phyloP scores from a whole-genome alignment of 2,113 vertebrate species.

The Shinisaurus crocodilurus region DNA sequence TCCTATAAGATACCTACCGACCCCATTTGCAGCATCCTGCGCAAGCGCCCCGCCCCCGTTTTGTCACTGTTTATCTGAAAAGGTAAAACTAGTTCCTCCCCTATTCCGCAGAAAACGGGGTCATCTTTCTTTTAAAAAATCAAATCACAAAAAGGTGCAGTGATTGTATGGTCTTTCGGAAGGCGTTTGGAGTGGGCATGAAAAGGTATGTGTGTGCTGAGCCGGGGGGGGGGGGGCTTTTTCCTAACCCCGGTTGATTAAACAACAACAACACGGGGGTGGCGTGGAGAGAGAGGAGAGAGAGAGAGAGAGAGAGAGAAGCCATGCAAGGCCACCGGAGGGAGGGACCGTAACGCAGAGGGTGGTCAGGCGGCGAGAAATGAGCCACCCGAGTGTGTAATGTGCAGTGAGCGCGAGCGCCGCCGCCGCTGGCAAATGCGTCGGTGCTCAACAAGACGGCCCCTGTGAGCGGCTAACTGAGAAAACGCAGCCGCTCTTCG shows the following conservation, averaged over 20 bases:
- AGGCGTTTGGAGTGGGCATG: neutral
- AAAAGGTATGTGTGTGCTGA: neutral
- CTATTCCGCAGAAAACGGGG: neutral
- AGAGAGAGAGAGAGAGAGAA: too few relatives aligned
- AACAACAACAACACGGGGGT: too few relatives aligned
- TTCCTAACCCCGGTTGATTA: too few relatives aligned
- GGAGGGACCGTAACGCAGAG: neutral
- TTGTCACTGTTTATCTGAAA: neutral
- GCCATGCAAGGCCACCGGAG: too few relatives aligned
- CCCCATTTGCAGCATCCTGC: too few relatives aligned
- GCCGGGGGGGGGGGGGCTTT: neutral
- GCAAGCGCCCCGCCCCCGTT: too few relatives aligned
- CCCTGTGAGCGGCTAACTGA: neutral
- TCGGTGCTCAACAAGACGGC: neutral
- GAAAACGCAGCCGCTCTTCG: neutral
- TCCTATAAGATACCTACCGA: neutral
- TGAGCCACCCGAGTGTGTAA: neutral
- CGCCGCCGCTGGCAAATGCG: neutral
- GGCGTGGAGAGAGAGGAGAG: too few relatives aligned
- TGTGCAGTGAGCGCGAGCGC: neutral
- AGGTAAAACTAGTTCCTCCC: neutral
- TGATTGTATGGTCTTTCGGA: neutral
- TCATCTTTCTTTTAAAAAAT: neutral
- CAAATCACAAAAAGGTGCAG: neutral
- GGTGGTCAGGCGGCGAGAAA: neutral